Evolutionary conservation across 1,140 invertebrate species (phyloP), one percentile per base, ranked within the genome.

Genomic region (Drosophila littoralis): DNA sequence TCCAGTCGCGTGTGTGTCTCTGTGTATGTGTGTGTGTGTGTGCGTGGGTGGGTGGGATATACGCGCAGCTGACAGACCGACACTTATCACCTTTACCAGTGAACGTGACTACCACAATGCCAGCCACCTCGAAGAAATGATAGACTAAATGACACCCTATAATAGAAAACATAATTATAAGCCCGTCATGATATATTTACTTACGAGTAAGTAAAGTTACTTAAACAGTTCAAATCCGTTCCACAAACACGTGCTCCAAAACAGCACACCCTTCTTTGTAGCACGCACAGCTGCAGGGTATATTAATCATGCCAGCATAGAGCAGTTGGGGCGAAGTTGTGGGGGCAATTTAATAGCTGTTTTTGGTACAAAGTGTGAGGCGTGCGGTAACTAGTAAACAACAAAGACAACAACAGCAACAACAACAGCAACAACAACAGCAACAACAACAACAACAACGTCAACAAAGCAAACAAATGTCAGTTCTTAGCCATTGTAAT

Each of bases 51-150:
- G 57, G 35, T 51, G 67, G 32, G 42, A 32, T 46, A 46, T 59
- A 10, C 42, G 32, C 74, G 64, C 65, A 71, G 52, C 77, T 59
- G 60, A 70, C 76, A 64, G 63, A 57, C 70, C 60, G 65, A 79
- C 65, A 82, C 72, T 83, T 83, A 65, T 83, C 82, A 83, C 83
- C 73, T 83, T 51, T 79, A 68, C 58, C 75, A 69, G 71, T 46
- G 71, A 77, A 79, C 82, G 83, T 88, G 83, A 79, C 75, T 78
- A 35, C 55, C 63, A 51, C 22, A 58, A 67, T 15, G 33, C 10
- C 1, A 33, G 28, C 46, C 67, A 13, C n/a, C 22, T 40, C 8
- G 2, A 13, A 59, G 10, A 13, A 32, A 17, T 22, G 8, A 1
- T 7, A 6, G 40, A 68, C 64, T 54, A 10, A 7, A 1, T 7